Conservation (phyloP, 2,113 vertebrate genomes). For the Cinclus mexicanus region DNA sequence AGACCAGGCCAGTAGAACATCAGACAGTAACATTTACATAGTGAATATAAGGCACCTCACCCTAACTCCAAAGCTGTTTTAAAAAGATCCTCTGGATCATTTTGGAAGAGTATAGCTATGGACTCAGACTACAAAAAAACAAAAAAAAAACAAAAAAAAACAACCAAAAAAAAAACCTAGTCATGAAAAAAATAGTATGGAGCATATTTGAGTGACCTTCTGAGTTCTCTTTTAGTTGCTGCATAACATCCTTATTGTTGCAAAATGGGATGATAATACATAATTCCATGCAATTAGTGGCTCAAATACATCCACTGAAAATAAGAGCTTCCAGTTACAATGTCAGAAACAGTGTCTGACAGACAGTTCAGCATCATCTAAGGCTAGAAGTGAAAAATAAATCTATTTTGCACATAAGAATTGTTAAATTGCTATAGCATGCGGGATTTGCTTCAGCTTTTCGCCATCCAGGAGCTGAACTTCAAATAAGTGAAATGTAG, state of each 20-base stretch:
- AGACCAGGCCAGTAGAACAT: background rate
- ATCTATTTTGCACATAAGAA: background rate
- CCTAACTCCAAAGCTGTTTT: background rate
- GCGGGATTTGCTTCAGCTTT: background rate
- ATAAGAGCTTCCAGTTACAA: background rate
- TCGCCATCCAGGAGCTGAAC: background rate
- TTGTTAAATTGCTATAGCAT: background rate
- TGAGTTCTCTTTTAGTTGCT: background rate
- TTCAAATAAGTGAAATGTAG: background rate
- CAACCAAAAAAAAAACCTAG: background rate
- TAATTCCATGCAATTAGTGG: background rate
- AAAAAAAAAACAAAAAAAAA: no score
- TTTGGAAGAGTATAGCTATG: background rate
- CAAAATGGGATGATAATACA: background rate
- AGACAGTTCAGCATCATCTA: background rate
- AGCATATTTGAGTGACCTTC: background rate
- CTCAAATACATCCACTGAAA: background rate
- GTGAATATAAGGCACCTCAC: background rate
- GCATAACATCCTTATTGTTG: background rate
- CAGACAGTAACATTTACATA: background rate
- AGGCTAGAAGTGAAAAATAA: background rate
- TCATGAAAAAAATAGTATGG: background rate
- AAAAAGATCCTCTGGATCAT: background rate
- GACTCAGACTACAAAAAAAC: background rate
- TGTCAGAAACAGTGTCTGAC: background rate